Percentiles rank a stretch among this genome's conserved stretches.
Conservation (phyloP, 2,888 invertebrate species). For the Macrosiphum euphorbiae region DNA sequence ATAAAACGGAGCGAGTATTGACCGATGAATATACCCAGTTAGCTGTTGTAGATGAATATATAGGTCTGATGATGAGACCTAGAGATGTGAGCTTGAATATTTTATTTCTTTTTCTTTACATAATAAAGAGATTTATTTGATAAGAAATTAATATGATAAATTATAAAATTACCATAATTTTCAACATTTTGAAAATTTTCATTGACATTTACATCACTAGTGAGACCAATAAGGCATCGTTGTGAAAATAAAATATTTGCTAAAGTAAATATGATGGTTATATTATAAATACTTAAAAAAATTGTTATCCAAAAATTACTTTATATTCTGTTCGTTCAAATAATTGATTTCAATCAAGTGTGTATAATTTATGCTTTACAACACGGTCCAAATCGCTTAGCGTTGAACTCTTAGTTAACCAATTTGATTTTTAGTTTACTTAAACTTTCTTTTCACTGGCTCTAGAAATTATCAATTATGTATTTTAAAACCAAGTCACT, state of each 20-base stretch:
- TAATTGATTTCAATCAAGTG: not conserved
- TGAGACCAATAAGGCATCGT: not conserved
- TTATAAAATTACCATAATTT: too few species aligned
- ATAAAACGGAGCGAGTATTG: not conserved
- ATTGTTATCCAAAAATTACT: not conserved
- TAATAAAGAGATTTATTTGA: too few species aligned
- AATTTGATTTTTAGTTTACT: not conserved
- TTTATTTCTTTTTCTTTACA: too few species aligned
- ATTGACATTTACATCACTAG: too few species aligned
- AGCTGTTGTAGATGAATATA: not conserved
- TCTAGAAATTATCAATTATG: not conserved
- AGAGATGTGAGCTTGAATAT: too few species aligned
- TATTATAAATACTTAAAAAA: not conserved
- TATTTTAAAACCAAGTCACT: not conserved
- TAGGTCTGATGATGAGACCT: not conserved
- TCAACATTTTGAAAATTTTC: too few species aligned
- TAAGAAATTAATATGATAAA: too few species aligned
- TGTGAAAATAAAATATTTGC: not conserved
- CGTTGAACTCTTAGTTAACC: not conserved
- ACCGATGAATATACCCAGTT: not conserved
- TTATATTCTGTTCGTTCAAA: not conserved
- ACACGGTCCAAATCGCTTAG: not conserved
- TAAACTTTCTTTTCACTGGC: not conserved
- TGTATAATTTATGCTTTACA: not conserved
- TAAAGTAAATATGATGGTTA: not conserved